Evolutionary conservation across 1,140 invertebrate species (phyloP).

Genomic region (Aethina tumida): DNA sequence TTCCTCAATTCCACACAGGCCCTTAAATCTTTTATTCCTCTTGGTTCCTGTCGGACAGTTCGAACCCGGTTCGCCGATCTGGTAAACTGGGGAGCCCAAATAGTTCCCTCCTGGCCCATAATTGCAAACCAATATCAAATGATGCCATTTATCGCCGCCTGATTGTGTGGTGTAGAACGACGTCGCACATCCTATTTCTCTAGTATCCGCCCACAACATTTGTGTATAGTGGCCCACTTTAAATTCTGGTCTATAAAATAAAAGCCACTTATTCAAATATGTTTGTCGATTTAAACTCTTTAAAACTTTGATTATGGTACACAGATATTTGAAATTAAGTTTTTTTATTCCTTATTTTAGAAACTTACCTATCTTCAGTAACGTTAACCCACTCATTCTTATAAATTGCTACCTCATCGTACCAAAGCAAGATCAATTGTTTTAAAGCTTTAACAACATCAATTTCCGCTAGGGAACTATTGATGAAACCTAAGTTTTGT

Average conservation of each 20-base stretch:
- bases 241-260: constrained; percentile 16
- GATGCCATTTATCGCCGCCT: constrained; percentile 18
- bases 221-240: constrained; percentile 31
- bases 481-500: constrained; percentile 28
- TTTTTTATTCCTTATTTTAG: no score
- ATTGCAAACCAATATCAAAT: constrained; percentile 28
- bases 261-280: no score
- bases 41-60: constrained; percentile 14
- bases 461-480: constrained; percentile 19
- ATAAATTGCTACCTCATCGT: constrained; percentile 27
- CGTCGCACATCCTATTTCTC: constrained; percentile 25
- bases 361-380: constrained; percentile 22
- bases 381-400: constrained; percentile 25
- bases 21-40: constrained; percentile 16
- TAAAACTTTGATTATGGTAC: no score
- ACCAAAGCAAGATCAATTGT: constrained; percentile 23
- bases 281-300: no score
- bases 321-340: no score
- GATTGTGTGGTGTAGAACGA: constrained; percentile 20
- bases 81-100: constrained; percentile 21
- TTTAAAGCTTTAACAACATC: constrained; percentile 20
- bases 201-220: constrained; percentile 27
- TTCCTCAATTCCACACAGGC: constrained; percentile 17
- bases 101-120: constrained; percentile 32
- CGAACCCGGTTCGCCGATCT: constrained; percentile 17